These are phyloP conservation scores for Chelon auratus DNA, from an alignment of 2,797 vertebrate species.

Conservation along the genomic window DNA sequence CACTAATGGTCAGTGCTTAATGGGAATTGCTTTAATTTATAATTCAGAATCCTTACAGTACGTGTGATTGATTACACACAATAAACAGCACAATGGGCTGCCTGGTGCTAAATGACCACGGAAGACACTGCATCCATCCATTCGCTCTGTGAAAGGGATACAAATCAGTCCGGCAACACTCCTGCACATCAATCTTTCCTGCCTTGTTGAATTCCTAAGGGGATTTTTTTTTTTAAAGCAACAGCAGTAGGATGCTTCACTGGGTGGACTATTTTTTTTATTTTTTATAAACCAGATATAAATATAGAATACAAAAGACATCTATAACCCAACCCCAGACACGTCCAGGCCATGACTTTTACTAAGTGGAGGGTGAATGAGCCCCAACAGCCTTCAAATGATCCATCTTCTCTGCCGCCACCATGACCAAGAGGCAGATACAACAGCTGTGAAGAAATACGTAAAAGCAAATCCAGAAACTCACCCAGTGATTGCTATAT, in stretches of 20 bases:
- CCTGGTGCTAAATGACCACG: slow-evolving; percentile 43
- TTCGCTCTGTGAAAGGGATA: slow-evolving; percentile 42
- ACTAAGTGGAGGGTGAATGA: slow-evolving; percentile 35
- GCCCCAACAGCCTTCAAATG: slow-evolving; percentile 33
- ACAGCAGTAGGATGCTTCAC: slow-evolving; percentile 1
- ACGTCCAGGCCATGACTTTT: slow-evolving; percentile 14
- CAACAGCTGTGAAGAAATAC: slow-evolving; percentile 14
- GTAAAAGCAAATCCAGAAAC: slow-evolving; percentile 7
- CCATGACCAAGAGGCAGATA: background rate
- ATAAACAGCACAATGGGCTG: slow-evolving; percentile 61
- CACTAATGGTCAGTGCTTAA: slow-evolving; percentile 36
- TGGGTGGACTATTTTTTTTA: background rate
- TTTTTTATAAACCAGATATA: slow-evolving; percentile 46
- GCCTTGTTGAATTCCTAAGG: slow-evolving; percentile 52
- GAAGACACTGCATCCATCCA: slow-evolving; percentile 51
- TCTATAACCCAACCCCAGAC: slow-evolving; percentile 15
- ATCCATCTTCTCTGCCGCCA: slow-evolving; percentile 38
- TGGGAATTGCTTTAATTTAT: slow-evolving; percentile 33
- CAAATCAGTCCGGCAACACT: slow-evolving; percentile 48
- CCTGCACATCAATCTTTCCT: slow-evolving; percentile 58
- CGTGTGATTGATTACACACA: slow-evolving; percentile 42
- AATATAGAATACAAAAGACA: slow-evolving; percentile 27
- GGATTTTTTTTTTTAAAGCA: slow-evolving; percentile 4
- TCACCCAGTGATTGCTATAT: slow-evolving; percentile 5
- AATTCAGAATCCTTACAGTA: slow-evolving; percentile 42